Evolutionary conservation across 2,797 vertebrate genomes (phyloP), one percentile per base, ranked within the genome.

Genomic region (Remorina albescens): DNA sequence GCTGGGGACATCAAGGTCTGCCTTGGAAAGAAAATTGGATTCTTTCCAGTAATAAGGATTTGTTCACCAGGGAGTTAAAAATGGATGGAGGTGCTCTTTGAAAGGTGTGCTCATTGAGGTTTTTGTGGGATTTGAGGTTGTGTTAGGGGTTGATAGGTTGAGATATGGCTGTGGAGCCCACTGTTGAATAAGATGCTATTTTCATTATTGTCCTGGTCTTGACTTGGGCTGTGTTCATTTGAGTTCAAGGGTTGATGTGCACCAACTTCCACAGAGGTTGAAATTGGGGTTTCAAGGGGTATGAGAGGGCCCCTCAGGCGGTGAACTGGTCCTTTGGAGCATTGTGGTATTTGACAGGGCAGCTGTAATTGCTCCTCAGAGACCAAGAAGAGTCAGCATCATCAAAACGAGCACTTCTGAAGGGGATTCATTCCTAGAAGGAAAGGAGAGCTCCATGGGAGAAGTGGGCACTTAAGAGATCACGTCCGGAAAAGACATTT

Each of bases 351-450:
- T 92, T 93, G 91, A 92, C 91, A 91, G 86, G 88, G 85, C 84
- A 83, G 73, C 86, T 75, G 54, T 93, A 94, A 93, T 94, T 93
- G 92, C 90, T 86, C 93, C 90, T 70, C 65, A 28, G 93, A 91
- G 93, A 93, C 87, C 63, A 19, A 71, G 83, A 91, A 72, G 80
- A 89, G 90, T 82, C 85, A 54, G 81, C 82, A 76, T 82, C 86
- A 76, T 93, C 84, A 89, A 91, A 89, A 90, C 71, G 78, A 78
- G 80, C 72, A 77, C 73, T 80, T 88, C 81, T 88, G 76, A 92
- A 83, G 88, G 79, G 61, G 81, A 74, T 84, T 82, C 41, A 54
- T 74, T 80, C 76, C 76, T 63, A 55, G 59, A 80, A 79, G 78
- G 63, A 67, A 61, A 73, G 56, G 83, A 78, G 75, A 74, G 60